Evolutionary conservation across 1,140 invertebrate genomes (phyloP).

Genomic region (Drosophila tani): DNA sequence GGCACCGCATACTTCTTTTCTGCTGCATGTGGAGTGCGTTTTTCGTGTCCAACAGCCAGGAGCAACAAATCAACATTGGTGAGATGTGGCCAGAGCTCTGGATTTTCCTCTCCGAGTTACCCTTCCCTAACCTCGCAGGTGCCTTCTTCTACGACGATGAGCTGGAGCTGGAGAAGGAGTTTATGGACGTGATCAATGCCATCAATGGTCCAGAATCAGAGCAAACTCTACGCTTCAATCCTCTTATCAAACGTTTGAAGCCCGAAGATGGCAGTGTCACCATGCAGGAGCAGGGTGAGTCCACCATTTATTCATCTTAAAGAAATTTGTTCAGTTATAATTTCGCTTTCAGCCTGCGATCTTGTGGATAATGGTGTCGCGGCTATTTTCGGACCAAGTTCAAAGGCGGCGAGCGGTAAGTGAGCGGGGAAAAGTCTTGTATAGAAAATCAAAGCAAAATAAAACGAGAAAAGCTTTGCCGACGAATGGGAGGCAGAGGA

Average conservation of each 20-base stretch:
- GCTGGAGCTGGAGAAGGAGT: constrained; percentile 84
- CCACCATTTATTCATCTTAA: background rate
- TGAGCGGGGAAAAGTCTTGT: constrained; percentile 31
- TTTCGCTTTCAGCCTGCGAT: constrained; percentile 85
- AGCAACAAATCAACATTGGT: constrained; percentile 78
- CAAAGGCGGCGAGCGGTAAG: constrained; percentile 86
- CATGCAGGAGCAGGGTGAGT: constrained; percentile 69
- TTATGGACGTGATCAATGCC: constrained; percentile 81
- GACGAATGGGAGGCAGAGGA: background rate
- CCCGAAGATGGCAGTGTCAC: constrained; percentile 62
- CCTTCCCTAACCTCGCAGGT: constrained; percentile 54
- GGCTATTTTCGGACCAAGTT: constrained; percentile 92
- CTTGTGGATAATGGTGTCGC: constrained; percentile 88
- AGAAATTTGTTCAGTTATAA: too few relatives aligned
- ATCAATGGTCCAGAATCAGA: constrained; percentile 70
- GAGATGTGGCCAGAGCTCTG: constrained; percentile 4
- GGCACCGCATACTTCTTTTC: constrained; percentile 55
- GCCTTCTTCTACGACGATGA: constrained; percentile 85
- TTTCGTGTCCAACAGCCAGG: constrained; percentile 49
- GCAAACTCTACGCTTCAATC: constrained; percentile 42
- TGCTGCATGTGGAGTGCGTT: constrained; percentile 70
- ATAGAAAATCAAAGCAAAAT: constrained; percentile 67
- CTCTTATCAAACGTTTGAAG: constrained; percentile 57
- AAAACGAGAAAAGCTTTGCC: constrained; percentile 26
- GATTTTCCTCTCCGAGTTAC: background rate